phyloP scores from a whole-genome alignment of 2,113 vertebrate genomes.

The Damaliscus lunatus region DNA sequence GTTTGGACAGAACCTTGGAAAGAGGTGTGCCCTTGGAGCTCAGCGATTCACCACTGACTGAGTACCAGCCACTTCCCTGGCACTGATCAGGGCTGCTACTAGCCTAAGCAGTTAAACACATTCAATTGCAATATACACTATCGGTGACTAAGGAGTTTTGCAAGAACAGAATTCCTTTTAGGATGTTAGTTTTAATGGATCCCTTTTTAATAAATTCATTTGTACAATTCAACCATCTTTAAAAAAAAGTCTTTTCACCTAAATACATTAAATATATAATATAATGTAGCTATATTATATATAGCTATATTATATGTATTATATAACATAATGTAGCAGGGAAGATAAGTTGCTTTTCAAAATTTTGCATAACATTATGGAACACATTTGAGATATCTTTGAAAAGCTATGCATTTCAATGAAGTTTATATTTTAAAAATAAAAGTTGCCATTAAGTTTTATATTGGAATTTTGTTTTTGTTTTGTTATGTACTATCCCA shows the following conservation, averaged over 20 bases:
- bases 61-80: neutral
- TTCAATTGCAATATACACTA: neutral
- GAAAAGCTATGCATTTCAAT: neutral
- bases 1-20: neutral
- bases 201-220: neutral
- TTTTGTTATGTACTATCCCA: neutral
- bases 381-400: neutral
- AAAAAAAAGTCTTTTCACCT: neutral
- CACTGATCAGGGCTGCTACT: neutral
- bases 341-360: neutral
- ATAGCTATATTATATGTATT: neutral
- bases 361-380: neutral
- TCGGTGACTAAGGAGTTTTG: neutral
- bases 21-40: neutral
- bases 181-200: neutral
- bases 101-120: neutral
- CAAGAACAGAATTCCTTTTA: neutral
- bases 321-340: neutral
- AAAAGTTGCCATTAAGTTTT: constrained; percentile 9
- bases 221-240: neutral
- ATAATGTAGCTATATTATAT: neutral
- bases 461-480: neutral
- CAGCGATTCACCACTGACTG: neutral
- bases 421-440: constrained; percentile 43
- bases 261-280: neutral